phyloP scores from a whole-genome alignment of 92 coral and sea anemone genomes.

The Ricordea florida region DNA sequence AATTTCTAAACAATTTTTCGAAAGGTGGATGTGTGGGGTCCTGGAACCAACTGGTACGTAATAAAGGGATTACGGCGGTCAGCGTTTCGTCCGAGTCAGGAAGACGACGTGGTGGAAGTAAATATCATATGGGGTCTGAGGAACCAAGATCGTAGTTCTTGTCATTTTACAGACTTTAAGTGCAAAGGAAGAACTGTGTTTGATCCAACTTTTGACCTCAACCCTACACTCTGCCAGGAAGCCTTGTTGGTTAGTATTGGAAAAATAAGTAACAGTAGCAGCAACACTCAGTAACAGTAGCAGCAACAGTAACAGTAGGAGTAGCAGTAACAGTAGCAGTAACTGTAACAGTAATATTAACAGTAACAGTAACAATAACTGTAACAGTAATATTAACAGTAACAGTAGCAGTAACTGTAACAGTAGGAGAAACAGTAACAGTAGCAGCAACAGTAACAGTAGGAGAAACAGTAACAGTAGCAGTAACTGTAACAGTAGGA shows the following conservation, averaged over 20 bases:
- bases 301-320: no score
- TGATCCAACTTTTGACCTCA: constrained; percentile 88
- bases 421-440: no score
- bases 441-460: no score
- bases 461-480: no score
- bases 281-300: no score
- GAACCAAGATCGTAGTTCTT: constrained; percentile 85
- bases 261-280: no score
- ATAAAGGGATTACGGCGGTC: constrained; percentile 67
- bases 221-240: constrained; percentile 92
- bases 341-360: no score
- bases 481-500: no score
- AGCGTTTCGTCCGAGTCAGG: constrained; percentile 94
- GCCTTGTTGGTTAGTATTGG: constrained; percentile 82
- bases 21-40: constrained; percentile 94
- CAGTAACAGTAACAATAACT: no score
- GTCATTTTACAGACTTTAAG: constrained; percentile 94
- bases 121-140: constrained; percentile 92
- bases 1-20: not conserved
- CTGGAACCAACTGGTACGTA: constrained; percentile 95
- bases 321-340: no score
- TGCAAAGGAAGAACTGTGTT: constrained; percentile 92
- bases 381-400: no score
- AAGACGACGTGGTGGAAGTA: constrained; percentile 84
- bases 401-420: no score